A percentile compares a stretch with the other conserved stretches of the same genome.
phyloP scores from a whole-genome alignment of 2,113 vertebrate genomes.

The Menidia beryllina region DNA sequence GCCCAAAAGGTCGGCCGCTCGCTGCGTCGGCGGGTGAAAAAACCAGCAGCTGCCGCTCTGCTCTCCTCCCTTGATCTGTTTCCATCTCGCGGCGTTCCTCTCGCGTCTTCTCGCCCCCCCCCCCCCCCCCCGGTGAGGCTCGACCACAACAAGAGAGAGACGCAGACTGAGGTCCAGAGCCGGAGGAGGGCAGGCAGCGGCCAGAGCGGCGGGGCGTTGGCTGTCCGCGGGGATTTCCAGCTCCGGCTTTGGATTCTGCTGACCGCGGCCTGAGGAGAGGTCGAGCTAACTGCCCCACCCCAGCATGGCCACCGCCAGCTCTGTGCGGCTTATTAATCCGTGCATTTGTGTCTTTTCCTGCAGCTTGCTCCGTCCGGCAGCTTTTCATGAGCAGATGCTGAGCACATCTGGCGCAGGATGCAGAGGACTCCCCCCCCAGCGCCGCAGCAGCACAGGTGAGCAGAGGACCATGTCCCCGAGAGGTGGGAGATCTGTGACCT shows the following conservation, averaged over 20 bases:
- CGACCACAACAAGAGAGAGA: conserved; percentile 6
- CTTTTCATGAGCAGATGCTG: neutral
- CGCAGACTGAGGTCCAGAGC: neutral
- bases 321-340: conserved; percentile 6
- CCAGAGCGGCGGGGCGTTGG: conserved; percentile 9
- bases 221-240: conserved; percentile 47
- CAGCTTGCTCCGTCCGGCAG: neutral
- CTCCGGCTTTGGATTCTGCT: conserved; percentile 61
- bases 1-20: conserved; percentile 30
- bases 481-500: neutral
- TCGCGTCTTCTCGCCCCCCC: conserved; percentile 1
- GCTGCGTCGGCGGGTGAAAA: neutral
- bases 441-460: conserved; percentile 35
- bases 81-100: conserved; percentile 13
- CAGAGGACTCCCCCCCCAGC: conserved; percentile 30
- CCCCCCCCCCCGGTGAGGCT: neutral
- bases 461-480: neutral
- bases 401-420: conserved; percentile 25
- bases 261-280: conserved; percentile 32
- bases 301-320: neutral
- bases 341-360: neutral
- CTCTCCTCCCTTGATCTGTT: conserved; percentile 5
- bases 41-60: conserved; percentile 47
- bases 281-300: neutral
- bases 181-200: conserved; percentile 27